Evolutionary conservation across 92 coral and sea anemone species (phyloP).

Genomic region (Epizoanthus illoricatus): DNA sequence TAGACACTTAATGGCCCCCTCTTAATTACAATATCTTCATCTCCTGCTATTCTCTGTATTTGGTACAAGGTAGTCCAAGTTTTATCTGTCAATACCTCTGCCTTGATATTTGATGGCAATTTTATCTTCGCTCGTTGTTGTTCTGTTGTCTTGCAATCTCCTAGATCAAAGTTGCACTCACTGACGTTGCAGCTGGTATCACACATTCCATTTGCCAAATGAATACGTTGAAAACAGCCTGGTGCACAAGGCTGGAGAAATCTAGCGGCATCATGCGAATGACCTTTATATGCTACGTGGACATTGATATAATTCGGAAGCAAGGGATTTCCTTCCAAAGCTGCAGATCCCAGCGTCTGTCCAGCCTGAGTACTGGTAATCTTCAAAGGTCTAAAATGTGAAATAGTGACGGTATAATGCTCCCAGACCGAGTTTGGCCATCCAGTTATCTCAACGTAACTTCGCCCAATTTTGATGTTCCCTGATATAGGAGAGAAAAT

Average conservation of each 20-base stretch:
- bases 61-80: slow-evolving; percentile 44
- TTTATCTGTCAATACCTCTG: slow-evolving; percentile 1
- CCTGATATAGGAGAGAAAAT: slow-evolving; percentile 66
- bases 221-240: slow-evolving; percentile 45
- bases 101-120: not conserved
- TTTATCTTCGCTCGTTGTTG: not conserved
- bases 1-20: slow-evolving; percentile 61
- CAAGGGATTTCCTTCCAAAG: slow-evolving; percentile 2
- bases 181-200: slow-evolving; percentile 48
- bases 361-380: slow-evolving; percentile 57
- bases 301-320: slow-evolving; percentile 38
- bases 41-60: slow-evolving; percentile 49
- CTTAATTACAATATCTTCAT: slow-evolving; percentile 14
- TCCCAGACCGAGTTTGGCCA: slow-evolving; percentile 67
- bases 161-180: slow-evolving; percentile 46
- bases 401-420: slow-evolving; percentile 40
- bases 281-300: slow-evolving; percentile 16
- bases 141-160: slow-evolving; percentile 37
- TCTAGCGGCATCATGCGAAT: slow-evolving; percentile 34
- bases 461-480: slow-evolving; percentile 33
- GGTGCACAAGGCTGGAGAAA: slow-evolving; percentile 53
- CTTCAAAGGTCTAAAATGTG: slow-evolving; percentile 46
- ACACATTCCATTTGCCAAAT: slow-evolving; percentile 54
- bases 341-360: slow-evolving; percentile 34
- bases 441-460: slow-evolving; percentile 42